phyloP scores from a whole-genome alignment of 2,797 vertebrate species.

The Peromyscus nudipes region DNA sequence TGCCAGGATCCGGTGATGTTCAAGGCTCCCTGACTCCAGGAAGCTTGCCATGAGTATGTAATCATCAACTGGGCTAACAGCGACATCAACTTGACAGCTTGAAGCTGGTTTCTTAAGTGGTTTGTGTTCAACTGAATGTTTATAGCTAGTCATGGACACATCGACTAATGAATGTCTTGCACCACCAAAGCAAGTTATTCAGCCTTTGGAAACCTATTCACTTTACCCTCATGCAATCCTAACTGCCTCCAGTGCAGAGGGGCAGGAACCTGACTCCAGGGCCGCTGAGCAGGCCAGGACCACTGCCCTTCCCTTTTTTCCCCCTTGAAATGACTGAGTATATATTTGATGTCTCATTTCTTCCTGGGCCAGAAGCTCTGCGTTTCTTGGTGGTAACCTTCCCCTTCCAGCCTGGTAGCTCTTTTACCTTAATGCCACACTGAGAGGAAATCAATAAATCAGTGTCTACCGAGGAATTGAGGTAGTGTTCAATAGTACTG shows the following conservation, averaged over 20 bases:
- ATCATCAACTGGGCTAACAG: background rate
- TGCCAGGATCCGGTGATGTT: background rate
- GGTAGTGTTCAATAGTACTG: background rate
- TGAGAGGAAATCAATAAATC: background rate
- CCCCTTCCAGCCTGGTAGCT: background rate
- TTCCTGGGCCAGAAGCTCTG: background rate
- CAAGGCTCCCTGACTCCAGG: background rate
- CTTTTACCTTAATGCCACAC: background rate
- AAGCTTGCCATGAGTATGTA: background rate
- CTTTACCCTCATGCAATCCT: slow-evolving; percentile 1
- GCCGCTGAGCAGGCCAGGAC: background rate
- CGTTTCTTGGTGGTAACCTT: background rate
- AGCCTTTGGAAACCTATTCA: slow-evolving; percentile 33
- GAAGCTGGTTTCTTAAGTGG: slow-evolving; percentile 30
- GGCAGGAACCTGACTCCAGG: background rate
- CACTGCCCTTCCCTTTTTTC: background rate
- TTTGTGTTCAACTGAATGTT: slow-evolving; percentile 29
- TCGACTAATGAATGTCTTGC: background rate
- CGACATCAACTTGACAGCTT: background rate
- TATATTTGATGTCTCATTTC: background rate
- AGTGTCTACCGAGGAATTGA: background rate
- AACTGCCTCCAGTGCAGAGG: background rate
- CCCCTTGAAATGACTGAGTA: background rate
- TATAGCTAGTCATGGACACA: background rate
- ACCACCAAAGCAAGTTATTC: background rate